Base-by-base conservation (phyloP, 2,113 vertebrate species). In the Gadus macrocephalus region DNA sequence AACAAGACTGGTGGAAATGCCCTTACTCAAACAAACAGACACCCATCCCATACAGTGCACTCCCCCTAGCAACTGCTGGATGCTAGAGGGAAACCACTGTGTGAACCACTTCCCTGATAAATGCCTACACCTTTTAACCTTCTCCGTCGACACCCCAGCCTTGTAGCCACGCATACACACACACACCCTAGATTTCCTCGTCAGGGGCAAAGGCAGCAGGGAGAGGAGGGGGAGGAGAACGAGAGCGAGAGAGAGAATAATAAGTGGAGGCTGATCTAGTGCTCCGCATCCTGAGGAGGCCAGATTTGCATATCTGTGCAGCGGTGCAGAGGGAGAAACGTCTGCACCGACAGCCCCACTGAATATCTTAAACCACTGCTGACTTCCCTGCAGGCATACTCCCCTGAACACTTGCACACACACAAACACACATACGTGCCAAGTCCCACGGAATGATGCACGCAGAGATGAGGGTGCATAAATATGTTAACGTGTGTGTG, bases 231-330 rank as follows among this genome's bases (percentile, higher is more conserved):
- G 62, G 15, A 56, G 59, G 83, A 70, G 77, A 25, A 71, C 71
- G 61, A 17, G 62, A 68, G 78, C 74, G 82, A 66, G 71, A 69
- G 76, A 88, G 82, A 87, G 79, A 80, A 86, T 88, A 89, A 92
- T 92, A 90, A 90, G 89, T 88, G 91, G 89, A 90, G 87, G 89
- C 87, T 91, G 91, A 91, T 92, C 90, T 85, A 88, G 88, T 83
- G 86, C 88, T 86, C 86, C 85, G 90, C 87, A 90, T 91, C 90
- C 89, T 88, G 89, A 90, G 87, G 85, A 88, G 81, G 82, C 78
- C 64, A 75, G 77, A 91, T 92, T 91, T 90, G 90, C 90, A 92
- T 93, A 91, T 89, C 86, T 90, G 90, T 91, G 89, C 86, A 91
- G 89, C 84, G 79, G 86, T 83, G 89, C 87, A 91, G 85, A 84